A percentile compares a stretch with the other conserved stretches of the same genome.
Conservation (phyloP, 2,888 invertebrate genomes). For the Agriotes lineatus region DNA sequence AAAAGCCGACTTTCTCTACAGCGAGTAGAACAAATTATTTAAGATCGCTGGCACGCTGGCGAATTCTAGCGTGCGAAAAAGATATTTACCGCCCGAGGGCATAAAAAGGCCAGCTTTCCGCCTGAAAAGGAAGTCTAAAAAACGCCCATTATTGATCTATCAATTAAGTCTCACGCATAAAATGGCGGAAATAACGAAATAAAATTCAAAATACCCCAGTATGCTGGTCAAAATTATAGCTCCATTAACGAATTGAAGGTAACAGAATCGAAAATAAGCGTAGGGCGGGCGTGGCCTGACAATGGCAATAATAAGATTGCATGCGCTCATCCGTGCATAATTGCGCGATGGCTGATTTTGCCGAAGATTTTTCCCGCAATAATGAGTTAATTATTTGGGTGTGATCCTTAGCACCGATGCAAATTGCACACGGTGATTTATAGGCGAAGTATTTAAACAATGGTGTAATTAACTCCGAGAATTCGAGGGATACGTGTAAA, state of each 20-base stretch:
- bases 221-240: too few species aligned
- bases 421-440: conserved; percentile 15
- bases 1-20: too few species aligned
- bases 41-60: too few species aligned
- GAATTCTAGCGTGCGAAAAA: too few species aligned
- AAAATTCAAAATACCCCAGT: too few species aligned
- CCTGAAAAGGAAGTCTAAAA: too few species aligned
- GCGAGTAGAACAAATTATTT: too few species aligned
- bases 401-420: conserved; percentile 14
- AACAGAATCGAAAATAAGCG: neutral
- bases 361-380: conserved; percentile 12
- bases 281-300: neutral
- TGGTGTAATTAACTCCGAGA: conserved; percentile 15
- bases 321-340: conserved; percentile 24
- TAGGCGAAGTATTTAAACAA: conserved; percentile 17
- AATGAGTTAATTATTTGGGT: conserved; percentile 22
- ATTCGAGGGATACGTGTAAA: conserved; percentile 14
- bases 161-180: too few species aligned
- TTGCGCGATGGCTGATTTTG: conserved; percentile 4
- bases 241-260: neutral
- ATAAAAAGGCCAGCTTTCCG: too few species aligned
- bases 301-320: conserved; percentile 23
- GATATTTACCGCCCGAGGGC: too few species aligned
- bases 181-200: too few species aligned
- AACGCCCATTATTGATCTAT: too few species aligned